These are phyloP conservation scores for Oenanthe melanoleuca DNA, from an alignment of 2,113 vertebrate genomes.

Conservation along the genomic window DNA sequence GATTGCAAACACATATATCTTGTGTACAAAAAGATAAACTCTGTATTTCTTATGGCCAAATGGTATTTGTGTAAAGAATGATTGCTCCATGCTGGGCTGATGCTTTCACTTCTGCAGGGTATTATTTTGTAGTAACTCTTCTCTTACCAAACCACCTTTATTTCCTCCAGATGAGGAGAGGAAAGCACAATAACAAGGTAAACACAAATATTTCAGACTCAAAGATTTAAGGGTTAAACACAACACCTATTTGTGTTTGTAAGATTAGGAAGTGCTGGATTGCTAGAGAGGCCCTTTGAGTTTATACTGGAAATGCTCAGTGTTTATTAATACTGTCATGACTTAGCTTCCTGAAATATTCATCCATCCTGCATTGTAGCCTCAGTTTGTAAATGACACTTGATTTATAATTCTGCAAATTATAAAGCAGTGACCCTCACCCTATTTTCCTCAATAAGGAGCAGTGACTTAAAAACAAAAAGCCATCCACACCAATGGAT, in stretches of 20 bases:
- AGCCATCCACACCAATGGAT: background rate
- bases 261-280: background rate
- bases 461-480: background rate
- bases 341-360: background rate
- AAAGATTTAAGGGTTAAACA: background rate
- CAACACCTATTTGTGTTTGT: background rate
- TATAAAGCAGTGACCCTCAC: background rate
- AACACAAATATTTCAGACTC: background rate
- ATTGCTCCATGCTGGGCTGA: background rate
- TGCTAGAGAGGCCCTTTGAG: background rate
- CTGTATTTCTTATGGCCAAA: background rate
- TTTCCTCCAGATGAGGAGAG: background rate
- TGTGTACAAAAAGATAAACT: background rate
- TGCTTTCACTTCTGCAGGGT: background rate
- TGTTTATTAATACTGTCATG: background rate
- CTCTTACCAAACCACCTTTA: background rate
- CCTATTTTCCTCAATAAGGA: background rate
- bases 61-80: background rate
- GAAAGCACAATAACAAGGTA: background rate
- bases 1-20: background rate
- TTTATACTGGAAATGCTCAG: background rate
- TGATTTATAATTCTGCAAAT: constrained; percentile 7
- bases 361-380: background rate
- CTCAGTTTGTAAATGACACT: background rate
- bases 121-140: background rate